Base-by-base conservation (phyloP, 92 coral and sea anemone genomes). In the Galaxea fascicularis region DNA sequence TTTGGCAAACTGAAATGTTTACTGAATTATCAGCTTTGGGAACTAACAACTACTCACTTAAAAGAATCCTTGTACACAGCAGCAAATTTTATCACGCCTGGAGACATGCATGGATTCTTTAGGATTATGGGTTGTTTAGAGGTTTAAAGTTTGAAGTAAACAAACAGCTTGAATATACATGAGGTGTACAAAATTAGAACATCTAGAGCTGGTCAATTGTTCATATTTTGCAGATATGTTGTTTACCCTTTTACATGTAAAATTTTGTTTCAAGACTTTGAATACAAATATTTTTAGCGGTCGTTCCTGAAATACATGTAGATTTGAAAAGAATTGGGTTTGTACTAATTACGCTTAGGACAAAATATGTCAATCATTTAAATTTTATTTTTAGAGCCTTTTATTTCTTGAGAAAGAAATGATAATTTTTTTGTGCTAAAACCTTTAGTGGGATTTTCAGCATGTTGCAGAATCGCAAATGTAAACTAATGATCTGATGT, bases 51-150 rank as follows among this genome's bases (percentile, higher is more conserved):
- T 28, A 47, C 78, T 49, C 56, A 78, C 76, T 79, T 86, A 53
- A 86, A 58, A 12, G 31, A 52, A n/a, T 56, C 79, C 67, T 65
- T 68, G 65, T 86, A 86, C 83, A 79, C 77, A 39, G 77, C 90
- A 68, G 49, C 52, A 35, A 73, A 71, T 46, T 62, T 65, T 28
- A 78, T 77, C 53, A 66, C 85, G 28, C 76, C 80, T 45, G 73
- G 67, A 18, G 84, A 78, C 75, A 65, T 86, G 84, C 63, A 54
- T 65, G 78, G 80, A 63, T 86, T 65, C 71, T 65, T 81, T 68
- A 49, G 44, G 77, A 80, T 80, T 80, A 80, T 66, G 7, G 65
- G 77, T 52, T n/a, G n/a, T n/a, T n/a, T n/a, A n/a, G n/a, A n/a
- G n/a, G n/a, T n/a, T n/a, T n/a, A n/a, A n/a, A n/a, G n/a, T n/a